A percentile compares a stretch with the other conserved stretches of the same genome.
Conservation (phyloP, 2,888 invertebrate genomes). For the Ganaspis brasiliensis region DNA sequence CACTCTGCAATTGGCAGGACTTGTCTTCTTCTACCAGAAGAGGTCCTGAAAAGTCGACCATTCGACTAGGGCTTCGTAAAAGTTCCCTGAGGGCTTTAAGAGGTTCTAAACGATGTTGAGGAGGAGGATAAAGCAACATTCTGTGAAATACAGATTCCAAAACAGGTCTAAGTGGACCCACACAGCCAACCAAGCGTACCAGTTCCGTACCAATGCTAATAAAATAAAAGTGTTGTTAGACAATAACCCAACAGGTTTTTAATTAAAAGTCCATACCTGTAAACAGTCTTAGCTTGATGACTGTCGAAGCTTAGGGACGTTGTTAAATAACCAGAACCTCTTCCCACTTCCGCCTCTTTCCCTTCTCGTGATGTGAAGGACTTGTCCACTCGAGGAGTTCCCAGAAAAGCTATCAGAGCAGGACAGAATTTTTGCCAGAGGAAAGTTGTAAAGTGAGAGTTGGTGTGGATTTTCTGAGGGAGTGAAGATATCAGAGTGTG, state of each 20-base stretch:
- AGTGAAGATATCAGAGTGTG: conserved; percentile 91
- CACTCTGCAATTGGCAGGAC: conserved; percentile 85
- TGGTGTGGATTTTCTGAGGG: conserved; percentile 91
- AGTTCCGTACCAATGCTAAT: conserved; percentile 93
- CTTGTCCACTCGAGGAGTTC: conserved; percentile 92
- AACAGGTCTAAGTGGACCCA: conserved; percentile 93
- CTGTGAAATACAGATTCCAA: conserved; percentile 96
- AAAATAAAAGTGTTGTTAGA: conserved; percentile 54
- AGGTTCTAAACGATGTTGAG: conserved; percentile 92
- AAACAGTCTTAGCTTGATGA: conserved; percentile 94
- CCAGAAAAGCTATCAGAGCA: conserved; percentile 92
- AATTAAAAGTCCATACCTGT: conserved; percentile 83
- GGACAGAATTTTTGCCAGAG: conserved; percentile 97
- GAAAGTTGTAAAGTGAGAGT: conserved; percentile 93
- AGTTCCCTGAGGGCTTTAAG: conserved; percentile 91
- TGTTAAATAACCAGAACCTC: conserved; percentile 87
- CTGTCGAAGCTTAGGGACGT: conserved; percentile 90
- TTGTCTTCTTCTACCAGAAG: conserved; percentile 84
- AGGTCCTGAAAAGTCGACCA: conserved; percentile 88
- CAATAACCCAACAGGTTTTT: not conserved
- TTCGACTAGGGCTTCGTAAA: conserved; percentile 88
- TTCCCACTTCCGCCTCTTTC: conserved; percentile 82
- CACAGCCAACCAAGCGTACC: conserved; percentile 93
- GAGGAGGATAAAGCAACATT: conserved; percentile 93
- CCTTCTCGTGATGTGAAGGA: conserved; percentile 87